Evolutionary conservation across 2,888 invertebrate genomes (phyloP).

Genomic region (Machimus atricapillus): DNA sequence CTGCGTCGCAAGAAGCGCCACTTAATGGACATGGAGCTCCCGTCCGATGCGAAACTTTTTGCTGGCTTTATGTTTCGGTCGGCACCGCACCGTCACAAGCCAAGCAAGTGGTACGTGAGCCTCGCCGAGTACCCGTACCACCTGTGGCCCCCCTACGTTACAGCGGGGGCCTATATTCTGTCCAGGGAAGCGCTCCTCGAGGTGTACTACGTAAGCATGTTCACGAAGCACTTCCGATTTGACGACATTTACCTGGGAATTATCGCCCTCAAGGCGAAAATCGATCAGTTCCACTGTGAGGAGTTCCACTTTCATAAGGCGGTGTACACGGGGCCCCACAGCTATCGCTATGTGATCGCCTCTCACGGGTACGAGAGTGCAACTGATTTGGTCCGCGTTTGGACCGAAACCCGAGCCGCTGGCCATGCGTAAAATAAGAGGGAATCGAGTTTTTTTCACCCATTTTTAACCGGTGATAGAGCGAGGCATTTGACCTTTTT

Average conservation of each 20-base stretch:
- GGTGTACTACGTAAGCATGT: conserved; percentile 80
- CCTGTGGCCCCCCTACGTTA: conserved; percentile 89
- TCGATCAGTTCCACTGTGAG: conserved; percentile 78
- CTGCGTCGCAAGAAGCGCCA: conserved; percentile 49
- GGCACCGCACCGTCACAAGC: conserved; percentile 77
- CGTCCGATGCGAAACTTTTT: conserved; percentile 66
- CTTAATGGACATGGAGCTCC: conserved; percentile 54
- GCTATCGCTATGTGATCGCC: conserved; percentile 77
- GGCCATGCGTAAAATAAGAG: conserved; percentile 71
- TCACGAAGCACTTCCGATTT: conserved; percentile 84
- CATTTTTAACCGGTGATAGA: not conserved
- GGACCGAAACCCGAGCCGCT: conserved; percentile 76
- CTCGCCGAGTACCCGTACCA: conserved; percentile 86
- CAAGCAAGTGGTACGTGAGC: conserved; percentile 87
- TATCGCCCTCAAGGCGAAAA: conserved; percentile 80
- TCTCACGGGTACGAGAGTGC: conserved; percentile 83
- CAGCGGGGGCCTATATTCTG: conserved; percentile 85
- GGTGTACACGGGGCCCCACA: conserved; percentile 67
- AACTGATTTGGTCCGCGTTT: conserved; percentile 72
- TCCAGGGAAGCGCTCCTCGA: conserved; percentile 76
- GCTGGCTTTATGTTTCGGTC: conserved; percentile 81
- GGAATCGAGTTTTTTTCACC: conserved; percentile 38
- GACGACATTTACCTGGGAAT: conserved; percentile 90
- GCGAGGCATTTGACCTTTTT: not conserved
- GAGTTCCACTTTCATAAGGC: conserved; percentile 83